A percentile compares a stretch with the other conserved stretches of the same genome.
Conservation (phyloP, 2,888 invertebrate species). For the Lepidocyrtoides sp. region DNA sequence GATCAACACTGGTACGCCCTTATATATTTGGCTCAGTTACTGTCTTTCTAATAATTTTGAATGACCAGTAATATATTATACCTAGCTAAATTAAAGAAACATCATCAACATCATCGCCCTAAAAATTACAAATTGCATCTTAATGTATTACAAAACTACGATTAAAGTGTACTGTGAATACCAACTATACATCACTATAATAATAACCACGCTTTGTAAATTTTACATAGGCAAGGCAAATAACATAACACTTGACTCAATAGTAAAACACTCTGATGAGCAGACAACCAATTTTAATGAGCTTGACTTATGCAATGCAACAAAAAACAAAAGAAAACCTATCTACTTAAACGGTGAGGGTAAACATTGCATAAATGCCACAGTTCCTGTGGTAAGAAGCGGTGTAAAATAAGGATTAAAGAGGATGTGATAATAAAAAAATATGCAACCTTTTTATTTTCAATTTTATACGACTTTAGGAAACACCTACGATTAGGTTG, state of each 20-base stretch:
- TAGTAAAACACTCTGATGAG: slow-evolving; percentile 21
- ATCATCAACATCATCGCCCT: background rate
- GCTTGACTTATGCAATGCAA: slow-evolving; percentile 26
- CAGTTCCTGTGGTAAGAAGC: background rate
- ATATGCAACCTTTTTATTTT: background rate
- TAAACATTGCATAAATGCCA: slow-evolving; percentile 8
- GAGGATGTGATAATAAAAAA: slow-evolving; percentile 20
- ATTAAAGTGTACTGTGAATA: too few relatives aligned
- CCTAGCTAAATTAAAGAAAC: too few relatives aligned
- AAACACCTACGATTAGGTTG: slow-evolving; percentile 28
- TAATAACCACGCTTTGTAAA: too few relatives aligned
- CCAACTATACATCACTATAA: too few relatives aligned
- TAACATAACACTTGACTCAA: too few relatives aligned
- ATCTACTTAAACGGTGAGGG: background rate
- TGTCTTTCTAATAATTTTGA: too few relatives aligned
- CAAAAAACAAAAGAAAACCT: background rate
- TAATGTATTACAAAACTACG: background rate
- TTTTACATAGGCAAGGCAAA: too few relatives aligned
- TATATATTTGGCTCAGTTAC: too few relatives aligned
- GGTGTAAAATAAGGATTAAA: slow-evolving; percentile 18
- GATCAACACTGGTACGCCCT: too few relatives aligned
- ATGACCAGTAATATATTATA: background rate
- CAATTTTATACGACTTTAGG: slow-evolving; percentile 52
- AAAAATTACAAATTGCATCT: background rate
- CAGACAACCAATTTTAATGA: slow-evolving; percentile 41